Base-by-base conservation (phyloP, 2,113 vertebrate species). In the Corydoras maculifer region DNA sequence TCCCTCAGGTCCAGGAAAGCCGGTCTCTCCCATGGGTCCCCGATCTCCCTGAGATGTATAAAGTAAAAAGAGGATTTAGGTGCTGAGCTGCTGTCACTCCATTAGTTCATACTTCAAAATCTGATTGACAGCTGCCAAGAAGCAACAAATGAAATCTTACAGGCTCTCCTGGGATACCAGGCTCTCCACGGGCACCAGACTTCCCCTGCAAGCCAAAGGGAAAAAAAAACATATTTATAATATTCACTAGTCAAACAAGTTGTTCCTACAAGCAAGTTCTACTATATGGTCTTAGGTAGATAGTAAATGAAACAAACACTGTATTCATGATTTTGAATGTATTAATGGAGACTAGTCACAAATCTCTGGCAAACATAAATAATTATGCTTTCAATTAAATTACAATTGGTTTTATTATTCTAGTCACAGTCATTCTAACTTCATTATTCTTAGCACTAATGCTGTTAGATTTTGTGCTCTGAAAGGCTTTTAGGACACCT, bases 1-100 rank as follows among this genome's bases (percentile, higher is more conserved):
- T 70, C 97, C 97, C 87, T 98, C 95, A 14, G 94, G 93, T 70
- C 97, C 97, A 1, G 96, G 94, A 83, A 97, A 98, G 70, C 96
- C 97, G 75, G 88, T 92, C 65, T 98, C 95, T 86, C 97, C 97
- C 64, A 94, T 69, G 29, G 94, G 96, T 68, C 97, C 97, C 85
- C 95, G 90, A 72, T 93, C 92, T 77, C 96, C 97, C 95, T 99
- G 84, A 61, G 58, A 64, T 53, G 50, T 80, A 72, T 80, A 70
- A 86, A 82, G 77, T 82, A 82, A 70, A 75, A 65, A 76, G 73
- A 35, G 72, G 75, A 50, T 62, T 63, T 61, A 14, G 65, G 78
- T 75, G 84, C 73, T 85, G 78, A 84, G 75, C 68, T n/a, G 63
- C 11, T 25, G 72, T 81, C 79, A 32, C 15, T 15, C 8, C 11